These are phyloP conservation scores for Trichogramma dendrolimi DNA, from an alignment of 2,888 invertebrate genomes.

Conservation along the genomic window DNA sequence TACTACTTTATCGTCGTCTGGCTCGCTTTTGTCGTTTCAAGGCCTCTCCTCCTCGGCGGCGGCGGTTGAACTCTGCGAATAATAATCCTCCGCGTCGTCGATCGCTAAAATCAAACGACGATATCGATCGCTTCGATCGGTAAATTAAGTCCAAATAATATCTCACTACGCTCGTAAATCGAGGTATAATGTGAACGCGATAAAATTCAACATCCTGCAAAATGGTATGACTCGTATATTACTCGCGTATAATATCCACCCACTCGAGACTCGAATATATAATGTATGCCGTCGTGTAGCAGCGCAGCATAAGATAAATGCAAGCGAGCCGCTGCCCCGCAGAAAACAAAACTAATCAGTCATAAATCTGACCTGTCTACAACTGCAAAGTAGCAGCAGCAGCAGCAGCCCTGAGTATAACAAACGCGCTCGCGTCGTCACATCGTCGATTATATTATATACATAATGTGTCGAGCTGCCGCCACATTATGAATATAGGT, in stretches of 20 bases:
- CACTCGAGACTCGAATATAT: no score
- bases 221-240: no score
- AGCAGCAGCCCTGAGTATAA: slow-evolving; percentile 1
- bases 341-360: slow-evolving; percentile 23
- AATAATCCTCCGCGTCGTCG: no score
- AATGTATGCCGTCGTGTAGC: neutral
- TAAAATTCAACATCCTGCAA: no score
- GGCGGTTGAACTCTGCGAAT: neutral
- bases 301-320: slow-evolving; percentile 19
- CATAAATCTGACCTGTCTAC: slow-evolving; percentile 18
- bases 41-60: slow-evolving; percentile 1
- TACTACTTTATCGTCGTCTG: neutral
- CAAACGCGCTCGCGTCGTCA: slow-evolving; percentile 3
- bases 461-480: no score
- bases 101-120: no score
- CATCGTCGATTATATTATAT: slow-evolving; percentile 11
- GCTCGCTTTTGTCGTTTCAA: slow-evolving; percentile 17
- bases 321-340: neutral
- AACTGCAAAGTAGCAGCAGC: neutral
- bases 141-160: no score
- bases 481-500: neutral
- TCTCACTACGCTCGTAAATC: no score
- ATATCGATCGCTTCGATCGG: no score
- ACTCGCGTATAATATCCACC: no score
- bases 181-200: no score